These are phyloP conservation scores for Aplysia californica DNA, from an alignment of 1,140 invertebrate species.

Conservation along the genomic window DNA sequence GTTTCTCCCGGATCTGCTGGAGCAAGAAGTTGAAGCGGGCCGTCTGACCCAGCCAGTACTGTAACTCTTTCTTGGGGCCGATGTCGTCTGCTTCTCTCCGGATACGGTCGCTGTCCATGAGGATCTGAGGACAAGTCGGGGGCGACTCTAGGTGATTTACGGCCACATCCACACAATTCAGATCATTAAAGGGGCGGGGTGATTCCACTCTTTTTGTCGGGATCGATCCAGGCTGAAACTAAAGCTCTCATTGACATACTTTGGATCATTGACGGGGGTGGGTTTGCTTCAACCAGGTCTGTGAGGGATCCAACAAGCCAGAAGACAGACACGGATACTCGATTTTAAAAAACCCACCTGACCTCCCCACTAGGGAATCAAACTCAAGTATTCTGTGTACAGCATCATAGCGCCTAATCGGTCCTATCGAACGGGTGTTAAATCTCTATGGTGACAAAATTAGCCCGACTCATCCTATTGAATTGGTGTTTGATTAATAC, in stretches of 20 bases:
- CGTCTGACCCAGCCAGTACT: constrained; percentile 91
- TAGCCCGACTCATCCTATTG: no score
- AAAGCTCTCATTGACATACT: not conserved
- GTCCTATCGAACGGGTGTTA: no score
- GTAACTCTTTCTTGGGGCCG: constrained; percentile 92
- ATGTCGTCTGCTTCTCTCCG: constrained; percentile 89
- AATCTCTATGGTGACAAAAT: no score
- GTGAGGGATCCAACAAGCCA: not conserved
- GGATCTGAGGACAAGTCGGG: constrained; percentile 40
- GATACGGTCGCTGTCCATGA: constrained; percentile 74
- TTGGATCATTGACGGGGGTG: not conserved
- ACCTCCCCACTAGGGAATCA: no score
- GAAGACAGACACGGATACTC: no score
- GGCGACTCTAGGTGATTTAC: not conserved
- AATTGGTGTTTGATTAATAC: no score
- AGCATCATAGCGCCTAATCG: no score
- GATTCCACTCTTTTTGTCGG: not conserved
- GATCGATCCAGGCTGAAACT: not conserved
- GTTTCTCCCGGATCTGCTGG: constrained; percentile 81
- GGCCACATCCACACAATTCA: not conserved
- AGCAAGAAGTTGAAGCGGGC: constrained; percentile 86
- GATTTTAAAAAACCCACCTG: no score
- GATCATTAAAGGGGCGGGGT: not conserved
- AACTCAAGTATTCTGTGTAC: no score
- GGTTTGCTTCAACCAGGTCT: no score